phyloP scores from a whole-genome alignment of 2,888 invertebrate species.

The Pherbina coryleti region DNA sequence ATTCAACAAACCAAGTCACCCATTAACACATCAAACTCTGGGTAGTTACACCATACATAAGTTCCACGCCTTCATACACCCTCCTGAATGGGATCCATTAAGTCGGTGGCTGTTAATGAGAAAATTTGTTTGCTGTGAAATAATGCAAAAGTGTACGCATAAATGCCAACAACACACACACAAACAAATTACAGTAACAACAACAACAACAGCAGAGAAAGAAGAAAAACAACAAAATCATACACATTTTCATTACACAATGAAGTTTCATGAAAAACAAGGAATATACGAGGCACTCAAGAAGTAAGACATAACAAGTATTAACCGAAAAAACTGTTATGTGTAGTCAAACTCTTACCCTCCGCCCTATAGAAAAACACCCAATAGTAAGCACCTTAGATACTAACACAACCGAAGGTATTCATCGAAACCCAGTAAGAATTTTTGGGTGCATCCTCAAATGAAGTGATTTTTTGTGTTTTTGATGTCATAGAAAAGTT shows the following conservation, averaged over 20 bases:
- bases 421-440: no score
- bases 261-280: no score
- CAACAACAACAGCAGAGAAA: not conserved
- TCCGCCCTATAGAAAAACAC: no score
- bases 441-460: no score
- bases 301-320: no score
- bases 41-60: not conserved
- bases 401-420: no score
- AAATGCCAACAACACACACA: not conserved
- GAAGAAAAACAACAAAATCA: not conserved
- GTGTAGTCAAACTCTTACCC: no score
- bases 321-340: no score
- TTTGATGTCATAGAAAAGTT: no score
- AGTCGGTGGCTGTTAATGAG: conserved; percentile 26
- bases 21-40: not conserved
- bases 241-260: not conserved
- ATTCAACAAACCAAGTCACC: not conserved
- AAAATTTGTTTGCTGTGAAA: conserved; percentile 30
- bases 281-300: no score
- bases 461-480: no score
- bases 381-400: no score
- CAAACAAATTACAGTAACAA: not conserved
- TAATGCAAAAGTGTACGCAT: conserved; percentile 23
- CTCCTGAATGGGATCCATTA: conserved; percentile 18
- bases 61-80: not conserved